Evolutionary conservation across 1,140 invertebrate species (phyloP).

Genomic region (Berghia stephanieae): DNA sequence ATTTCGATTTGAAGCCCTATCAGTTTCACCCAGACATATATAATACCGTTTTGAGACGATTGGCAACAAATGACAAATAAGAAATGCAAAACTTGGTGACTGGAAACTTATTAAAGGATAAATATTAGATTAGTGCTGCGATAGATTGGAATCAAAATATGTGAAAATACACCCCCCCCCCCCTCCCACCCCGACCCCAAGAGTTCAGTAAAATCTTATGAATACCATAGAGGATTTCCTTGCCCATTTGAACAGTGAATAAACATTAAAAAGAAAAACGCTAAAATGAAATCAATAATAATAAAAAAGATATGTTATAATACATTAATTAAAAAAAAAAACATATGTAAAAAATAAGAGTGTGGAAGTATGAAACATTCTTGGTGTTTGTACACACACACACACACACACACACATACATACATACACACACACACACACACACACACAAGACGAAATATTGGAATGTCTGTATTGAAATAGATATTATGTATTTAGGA

Average conservation of each 20-base stretch:
- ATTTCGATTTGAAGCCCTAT: no score
- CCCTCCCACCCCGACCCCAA: no score
- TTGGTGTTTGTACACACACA: not conserved
- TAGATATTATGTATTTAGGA: no score
- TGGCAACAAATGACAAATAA: no score
- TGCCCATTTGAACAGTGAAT: not conserved
- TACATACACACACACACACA: conserved; percentile 5
- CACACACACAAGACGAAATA: conserved; percentile 23
- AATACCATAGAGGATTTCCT: not conserved
- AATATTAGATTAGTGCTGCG: no score
- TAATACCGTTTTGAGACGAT: no score
- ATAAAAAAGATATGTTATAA: not conserved
- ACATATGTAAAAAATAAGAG: no score
- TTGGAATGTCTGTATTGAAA: no score
- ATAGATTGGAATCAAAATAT: not conserved
- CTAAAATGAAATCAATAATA: not conserved
- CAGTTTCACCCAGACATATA: no score
- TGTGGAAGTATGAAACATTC: not conserved
- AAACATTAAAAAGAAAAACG: not conserved
- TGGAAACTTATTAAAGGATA: no score
- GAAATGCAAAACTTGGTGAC: no score
- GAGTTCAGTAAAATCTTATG: not conserved
- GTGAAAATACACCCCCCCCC: no score
- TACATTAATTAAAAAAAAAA: not conserved
- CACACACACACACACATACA: not conserved